These are phyloP conservation scores for Siderastrea siderea DNA, from an alignment of 92 coral and sea anemone genomes.

Conservation along the genomic window DNA sequence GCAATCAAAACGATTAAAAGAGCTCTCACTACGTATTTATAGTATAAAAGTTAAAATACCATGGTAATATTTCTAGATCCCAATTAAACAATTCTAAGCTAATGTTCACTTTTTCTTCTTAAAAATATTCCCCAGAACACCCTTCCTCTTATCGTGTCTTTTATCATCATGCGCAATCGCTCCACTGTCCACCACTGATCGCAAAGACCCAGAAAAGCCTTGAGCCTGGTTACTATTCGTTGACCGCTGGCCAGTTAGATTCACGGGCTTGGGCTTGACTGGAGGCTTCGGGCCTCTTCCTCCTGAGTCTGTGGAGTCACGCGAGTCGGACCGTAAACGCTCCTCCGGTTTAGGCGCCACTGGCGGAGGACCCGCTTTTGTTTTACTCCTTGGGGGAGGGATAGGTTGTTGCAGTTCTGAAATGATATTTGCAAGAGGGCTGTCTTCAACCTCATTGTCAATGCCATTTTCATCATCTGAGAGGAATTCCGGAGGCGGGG, in stretches of 20 bases:
- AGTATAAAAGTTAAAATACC: background rate
- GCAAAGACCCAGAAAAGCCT: slow-evolving; percentile 28
- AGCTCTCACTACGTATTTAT: background rate
- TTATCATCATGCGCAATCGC: slow-evolving; percentile 68
- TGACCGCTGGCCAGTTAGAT: slow-evolving; percentile 44
- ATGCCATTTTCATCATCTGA: slow-evolving; percentile 61
- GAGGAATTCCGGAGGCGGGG: slow-evolving; percentile 79
- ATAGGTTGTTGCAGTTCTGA: slow-evolving; percentile 64
- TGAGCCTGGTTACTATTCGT: slow-evolving; percentile 24
- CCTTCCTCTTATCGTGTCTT: slow-evolving; percentile 89
- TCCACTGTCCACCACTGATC: slow-evolving; percentile 37
- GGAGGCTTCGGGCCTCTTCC: slow-evolving; percentile 74
- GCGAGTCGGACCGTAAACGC: slow-evolving; percentile 74
- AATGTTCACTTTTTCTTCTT: slow-evolving; percentile 81
- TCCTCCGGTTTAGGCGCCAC: slow-evolving; percentile 57
- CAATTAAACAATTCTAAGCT: no score
- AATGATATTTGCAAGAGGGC: slow-evolving; percentile 68
- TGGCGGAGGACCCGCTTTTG: slow-evolving; percentile 79
- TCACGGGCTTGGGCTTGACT: slow-evolving; percentile 58
- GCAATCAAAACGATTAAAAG: background rate
- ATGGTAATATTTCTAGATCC: background rate
- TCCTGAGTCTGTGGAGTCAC: slow-evolving; percentile 67
- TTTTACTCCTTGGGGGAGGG: slow-evolving; percentile 76
- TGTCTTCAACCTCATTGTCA: slow-evolving; percentile 48
- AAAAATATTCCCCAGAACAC: slow-evolving; percentile 93